Base-by-base conservation (phyloP, 2,113 vertebrate genomes). In the Oncorhynchus tshawytscha region DNA sequence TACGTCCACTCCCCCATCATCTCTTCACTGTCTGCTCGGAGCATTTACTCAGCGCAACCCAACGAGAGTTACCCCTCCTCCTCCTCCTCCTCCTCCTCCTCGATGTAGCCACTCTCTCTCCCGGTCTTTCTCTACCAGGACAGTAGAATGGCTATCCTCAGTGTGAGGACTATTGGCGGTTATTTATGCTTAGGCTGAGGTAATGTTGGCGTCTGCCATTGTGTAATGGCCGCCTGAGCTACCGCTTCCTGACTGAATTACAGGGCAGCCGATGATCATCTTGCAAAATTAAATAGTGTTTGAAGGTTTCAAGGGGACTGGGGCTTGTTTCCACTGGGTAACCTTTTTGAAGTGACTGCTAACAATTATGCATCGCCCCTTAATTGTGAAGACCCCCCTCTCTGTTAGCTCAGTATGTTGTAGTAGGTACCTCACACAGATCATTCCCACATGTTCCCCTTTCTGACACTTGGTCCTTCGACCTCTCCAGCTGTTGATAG, bases 311-410 rank as follows among this genome's bases (percentile, higher is more conserved):
- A 65, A 67, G 69, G 18, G 16, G 4, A 54, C 51, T 18, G 51
- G 15, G 51, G 51, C 57, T 34, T 75, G 62, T 79, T 78, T 83
- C 78, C 76, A 78, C 77, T 77, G 67, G 29, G 51, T 73, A 67
- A 64, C 70, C 70, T 72, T 76, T 85, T 80, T 74, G 75, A 69
- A 77, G 79, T 27, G 74, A 83, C 78, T 74, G 84, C 64, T 81
- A 76, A 83, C 79, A 80, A 76, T 80, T 77, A 77, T 76, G 72
- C 64, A 69, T 25, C 48, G 76, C 68, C 22, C 73, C 39, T 29
- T 71, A 54, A 73, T 70, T 67, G 71, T 57, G 13, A 24, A 27
- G 7, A 34, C 60, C 39, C 31, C 64, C 29, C 64, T 51, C 54
- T 6, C 62, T 49, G 16, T 39, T 9, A 7, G 13, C 67, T 68